Evolutionary conservation across 2,888 invertebrate genomes (phyloP), one percentile per base, ranked within the genome.

Genomic region (Leptopterna dolabrata): DNA sequence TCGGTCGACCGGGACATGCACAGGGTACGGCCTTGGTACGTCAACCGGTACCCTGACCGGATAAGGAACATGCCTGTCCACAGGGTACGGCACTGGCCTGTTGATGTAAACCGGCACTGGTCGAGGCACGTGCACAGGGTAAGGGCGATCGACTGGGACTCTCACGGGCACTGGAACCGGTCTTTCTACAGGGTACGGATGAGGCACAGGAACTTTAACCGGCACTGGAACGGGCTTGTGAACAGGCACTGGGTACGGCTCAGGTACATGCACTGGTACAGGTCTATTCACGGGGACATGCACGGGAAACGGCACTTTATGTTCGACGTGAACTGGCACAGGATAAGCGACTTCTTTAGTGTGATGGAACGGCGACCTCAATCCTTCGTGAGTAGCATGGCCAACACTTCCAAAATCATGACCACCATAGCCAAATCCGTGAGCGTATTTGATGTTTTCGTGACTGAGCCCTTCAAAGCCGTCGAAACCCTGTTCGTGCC

Each of bases 281-380:
- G 90, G 90, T 30, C 89, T 83, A 19, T 89, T 88, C 13, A 90
- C 89, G 2, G 89, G 90, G 0, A 90, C 89, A 36, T 89, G 89
- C 29, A 90, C 90, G 14, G 90, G 90, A 86, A 89, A 89, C 1
- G 90, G 90, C 27, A 90, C 90, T 16, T 89, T 89, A 63, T 89
- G 89, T 86, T 90, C 90, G 0, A 90, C 90, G 47, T 89, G 89
- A 13, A 90, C 89, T 13, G 90, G 90, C 41, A 90, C 89, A 14
- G 90, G 90, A 36, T 89, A 88, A 29, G 90, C 90, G 11, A 90
- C 89, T 43, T 89, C 89, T 89, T 89, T 63, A 86, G 90, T 43
- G 88, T 82, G 63, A n/a, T 86, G 70, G 1, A 30, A 81, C 51
- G 1, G n/a, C 63, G n/a, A 27, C 7, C 43, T 80, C 11, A 45